Conservation (phyloP, 2,797 vertebrate genomes). For the Pseudochromis fuscus region DNA sequence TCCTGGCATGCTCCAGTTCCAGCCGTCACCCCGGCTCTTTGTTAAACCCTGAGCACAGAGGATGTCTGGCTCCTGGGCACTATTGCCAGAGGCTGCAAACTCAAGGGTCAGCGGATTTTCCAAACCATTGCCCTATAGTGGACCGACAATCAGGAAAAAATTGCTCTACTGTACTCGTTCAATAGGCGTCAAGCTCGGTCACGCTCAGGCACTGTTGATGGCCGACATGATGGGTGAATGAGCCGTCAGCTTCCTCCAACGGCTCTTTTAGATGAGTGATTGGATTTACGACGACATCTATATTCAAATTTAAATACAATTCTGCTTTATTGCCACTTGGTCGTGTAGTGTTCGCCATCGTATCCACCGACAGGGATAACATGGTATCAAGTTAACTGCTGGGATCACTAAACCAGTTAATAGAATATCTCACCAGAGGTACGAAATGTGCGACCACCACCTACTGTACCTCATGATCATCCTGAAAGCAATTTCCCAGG, state of each 20-base stretch:
- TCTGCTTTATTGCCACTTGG: neutral
- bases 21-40: constrained; percentile 71
- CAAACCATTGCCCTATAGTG: constrained; percentile 68
- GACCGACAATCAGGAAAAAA: constrained; percentile 52
- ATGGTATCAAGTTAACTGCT: neutral
- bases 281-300: neutral
- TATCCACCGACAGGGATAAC: too few relatives aligned
- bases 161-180: constrained; percentile 67
- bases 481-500: neutral
- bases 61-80: constrained; percentile 65
- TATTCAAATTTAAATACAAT: neutral
- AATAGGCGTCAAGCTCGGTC: constrained; percentile 64
- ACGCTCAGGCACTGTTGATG: constrained; percentile 38
- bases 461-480: neutral
- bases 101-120: constrained; percentile 74
- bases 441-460: constrained; percentile 12
- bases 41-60: constrained; percentile 66
- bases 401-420: neutral
- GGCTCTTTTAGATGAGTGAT: neutral
- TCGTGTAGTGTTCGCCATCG: too few relatives aligned
- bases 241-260: constrained; percentile 7
- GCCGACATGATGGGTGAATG: constrained; percentile 36
- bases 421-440: neutral
- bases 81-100: constrained; percentile 61
- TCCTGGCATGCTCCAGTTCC: constrained; percentile 74